phyloP scores from a whole-genome alignment of 1,140 invertebrate species.

The Orius insidiosus region DNA sequence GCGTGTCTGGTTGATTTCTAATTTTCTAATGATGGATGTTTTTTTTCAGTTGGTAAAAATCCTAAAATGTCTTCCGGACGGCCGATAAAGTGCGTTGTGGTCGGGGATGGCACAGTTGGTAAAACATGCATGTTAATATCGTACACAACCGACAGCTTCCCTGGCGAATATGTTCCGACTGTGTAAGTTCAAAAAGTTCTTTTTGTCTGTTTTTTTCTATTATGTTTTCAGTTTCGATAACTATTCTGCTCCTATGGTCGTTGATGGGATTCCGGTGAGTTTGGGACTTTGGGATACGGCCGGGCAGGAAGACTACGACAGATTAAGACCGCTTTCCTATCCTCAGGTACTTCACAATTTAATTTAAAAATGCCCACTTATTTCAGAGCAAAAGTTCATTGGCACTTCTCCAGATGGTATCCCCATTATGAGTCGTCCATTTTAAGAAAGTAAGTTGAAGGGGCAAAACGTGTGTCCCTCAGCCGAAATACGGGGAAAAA shows the following conservation, averaged over 20 bases:
- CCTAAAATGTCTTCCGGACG: slow-evolving; percentile 22
- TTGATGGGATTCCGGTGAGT: slow-evolving; percentile 91
- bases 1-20: neutral
- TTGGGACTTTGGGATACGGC: slow-evolving; percentile 91
- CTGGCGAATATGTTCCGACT: slow-evolving; percentile 93
- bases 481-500: too few relatives aligned
- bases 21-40: neutral
- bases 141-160: slow-evolving; percentile 97
- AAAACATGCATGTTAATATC: slow-evolving; percentile 99
- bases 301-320: slow-evolving; percentile 93
- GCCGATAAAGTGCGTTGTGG: slow-evolving; percentile 91
- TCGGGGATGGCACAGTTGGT: slow-evolving; percentile 85
- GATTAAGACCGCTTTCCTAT: slow-evolving; percentile 83
- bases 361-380: too few relatives aligned
- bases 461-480: too few relatives aligned
- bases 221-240: slow-evolving; percentile 74
- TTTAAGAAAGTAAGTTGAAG: too few relatives aligned
- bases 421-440: neutral
- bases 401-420: neutral
- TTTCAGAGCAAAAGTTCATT: too few relatives aligned
- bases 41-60: neutral
- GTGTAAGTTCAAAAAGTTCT: slow-evolving; percentile 32
- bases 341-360: too few relatives aligned
- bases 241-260: slow-evolving; percentile 94
- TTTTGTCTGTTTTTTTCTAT: too few relatives aligned